These are phyloP conservation scores for Mareca penelope DNA, from an alignment of 2,797 vertebrate genomes.

Conservation along the genomic window DNA sequence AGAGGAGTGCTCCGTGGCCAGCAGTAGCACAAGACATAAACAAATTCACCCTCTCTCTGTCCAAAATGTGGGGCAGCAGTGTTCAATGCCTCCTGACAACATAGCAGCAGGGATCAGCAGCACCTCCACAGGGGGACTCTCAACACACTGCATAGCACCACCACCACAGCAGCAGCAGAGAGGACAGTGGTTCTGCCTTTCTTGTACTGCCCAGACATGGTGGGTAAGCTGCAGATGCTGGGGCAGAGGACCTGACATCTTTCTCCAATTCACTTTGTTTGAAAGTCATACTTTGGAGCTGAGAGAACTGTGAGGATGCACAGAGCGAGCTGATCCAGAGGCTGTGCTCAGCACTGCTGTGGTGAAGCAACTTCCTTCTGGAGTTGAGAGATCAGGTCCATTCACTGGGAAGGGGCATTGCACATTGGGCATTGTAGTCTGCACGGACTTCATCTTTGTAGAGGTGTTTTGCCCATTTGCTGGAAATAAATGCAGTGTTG, in stretches of 20 bases:
- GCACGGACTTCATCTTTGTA: not conserved
- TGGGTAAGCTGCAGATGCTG: not conserved
- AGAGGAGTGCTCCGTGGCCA: not conserved
- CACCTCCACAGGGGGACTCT: not conserved
- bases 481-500: not conserved
- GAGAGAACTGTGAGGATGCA: not conserved
- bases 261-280: not conserved
- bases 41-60: not conserved
- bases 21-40: not conserved
- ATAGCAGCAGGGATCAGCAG: not conserved
- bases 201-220: not conserved
- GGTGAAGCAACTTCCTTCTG: not conserved
- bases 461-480: not conserved
- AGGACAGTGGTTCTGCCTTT: not conserved
- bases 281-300: not conserved
- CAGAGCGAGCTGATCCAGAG: not conserved
- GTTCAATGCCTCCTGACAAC: not conserved
- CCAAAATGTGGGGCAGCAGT: not conserved
- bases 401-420: not conserved
- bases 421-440: not conserved
- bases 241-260: not conserved
- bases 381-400: not conserved
- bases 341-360: not conserved
- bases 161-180: not conserved
- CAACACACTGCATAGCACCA: fast-evolving